phyloP scores from a whole-genome alignment of 2,888 invertebrate species.

The Sialis lutaria region DNA sequence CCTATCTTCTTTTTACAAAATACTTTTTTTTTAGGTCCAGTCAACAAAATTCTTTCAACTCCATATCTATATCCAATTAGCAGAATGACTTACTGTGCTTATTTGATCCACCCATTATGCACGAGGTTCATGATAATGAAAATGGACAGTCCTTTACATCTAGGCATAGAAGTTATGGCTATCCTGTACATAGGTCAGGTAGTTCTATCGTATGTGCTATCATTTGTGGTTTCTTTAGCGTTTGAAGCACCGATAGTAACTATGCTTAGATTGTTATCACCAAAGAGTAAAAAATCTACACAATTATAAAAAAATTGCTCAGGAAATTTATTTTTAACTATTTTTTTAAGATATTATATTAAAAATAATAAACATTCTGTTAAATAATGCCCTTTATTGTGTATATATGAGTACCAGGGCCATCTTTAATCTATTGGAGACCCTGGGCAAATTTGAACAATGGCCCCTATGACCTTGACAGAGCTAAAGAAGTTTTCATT shows the following conservation, averaged over 20 bases:
- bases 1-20: no score
- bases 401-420: no score
- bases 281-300: background rate
- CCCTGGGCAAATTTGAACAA: no score
- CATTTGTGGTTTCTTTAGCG: conserved; percentile 61
- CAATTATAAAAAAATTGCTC: no score
- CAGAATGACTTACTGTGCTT: conserved; percentile 73
- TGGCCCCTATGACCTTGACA: no score
- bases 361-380: no score
- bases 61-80: conserved; percentile 71
- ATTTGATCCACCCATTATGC: conserved; percentile 68
- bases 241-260: conserved; percentile 77
- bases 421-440: no score
- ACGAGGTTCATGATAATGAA: conserved; percentile 65
- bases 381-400: no score
- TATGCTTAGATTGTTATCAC: conserved; percentile 26
- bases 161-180: conserved; percentile 60
- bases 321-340: no score
- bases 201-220: conserved; percentile 58
- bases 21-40: conserved; percentile 30
- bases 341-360: no score
- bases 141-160: conserved; percentile 64
- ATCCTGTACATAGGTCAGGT: conserved; percentile 67
- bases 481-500: no score
- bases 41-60: conserved; percentile 54